Conservation (phyloP, 2,888 invertebrate genomes). For the Gymnocheta viridis region DNA sequence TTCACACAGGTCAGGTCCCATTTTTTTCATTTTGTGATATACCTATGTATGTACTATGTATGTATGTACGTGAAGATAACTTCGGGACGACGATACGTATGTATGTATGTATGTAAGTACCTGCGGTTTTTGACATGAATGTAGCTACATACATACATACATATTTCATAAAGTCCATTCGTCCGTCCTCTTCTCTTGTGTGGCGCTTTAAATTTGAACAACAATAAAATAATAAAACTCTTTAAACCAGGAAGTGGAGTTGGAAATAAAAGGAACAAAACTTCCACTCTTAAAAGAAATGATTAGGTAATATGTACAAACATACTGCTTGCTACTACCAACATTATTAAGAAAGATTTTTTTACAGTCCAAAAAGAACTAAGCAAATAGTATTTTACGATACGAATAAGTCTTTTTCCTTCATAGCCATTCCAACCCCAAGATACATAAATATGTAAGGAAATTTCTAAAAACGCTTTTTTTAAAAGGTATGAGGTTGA, state of each 20-base stretch:
- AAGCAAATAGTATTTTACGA: neutral
- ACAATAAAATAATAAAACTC: neutral
- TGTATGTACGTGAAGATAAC: too few species aligned
- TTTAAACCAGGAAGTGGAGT: neutral
- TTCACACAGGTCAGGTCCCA: too few species aligned
- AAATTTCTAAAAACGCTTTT: neutral
- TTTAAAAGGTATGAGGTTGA: neutral
- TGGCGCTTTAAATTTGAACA: constrained; percentile 18
- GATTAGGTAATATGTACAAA: neutral
- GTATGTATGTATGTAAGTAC: neutral
- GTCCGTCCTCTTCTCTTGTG: neutral
- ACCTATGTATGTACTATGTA: too few species aligned
- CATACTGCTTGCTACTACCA: neutral
- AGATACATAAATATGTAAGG: constrained; percentile 15
- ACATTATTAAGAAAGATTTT: neutral
- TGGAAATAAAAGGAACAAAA: neutral
- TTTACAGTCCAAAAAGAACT: neutral
- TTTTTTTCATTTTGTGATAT: too few species aligned
- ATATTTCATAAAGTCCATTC: too few species aligned
- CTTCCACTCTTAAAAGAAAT: neutral
- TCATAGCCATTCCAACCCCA: neutral
- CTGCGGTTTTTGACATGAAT: constrained; percentile 10
- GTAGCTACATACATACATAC: too few species aligned
- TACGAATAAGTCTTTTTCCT: neutral
- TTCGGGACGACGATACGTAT: too few species aligned